Conservation (phyloP, 2,113 vertebrate species). For the Cervus canadensis region DNA sequence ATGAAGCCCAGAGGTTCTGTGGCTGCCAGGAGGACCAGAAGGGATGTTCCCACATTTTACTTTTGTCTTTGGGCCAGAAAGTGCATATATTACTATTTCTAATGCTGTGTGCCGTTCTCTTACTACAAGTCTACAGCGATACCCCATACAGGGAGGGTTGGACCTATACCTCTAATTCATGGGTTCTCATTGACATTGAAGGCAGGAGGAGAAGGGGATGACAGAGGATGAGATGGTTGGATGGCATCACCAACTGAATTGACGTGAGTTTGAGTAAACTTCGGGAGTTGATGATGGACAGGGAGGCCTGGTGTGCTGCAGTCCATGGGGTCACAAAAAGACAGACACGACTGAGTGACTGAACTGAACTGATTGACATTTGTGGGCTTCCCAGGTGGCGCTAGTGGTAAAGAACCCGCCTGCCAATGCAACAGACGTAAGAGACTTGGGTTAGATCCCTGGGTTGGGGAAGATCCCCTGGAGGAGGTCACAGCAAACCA, state of each 20-base stretch:
- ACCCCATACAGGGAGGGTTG: not conserved
- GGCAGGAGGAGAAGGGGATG: not conserved
- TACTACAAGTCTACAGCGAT: rapidly evolving
- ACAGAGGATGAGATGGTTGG: not conserved
- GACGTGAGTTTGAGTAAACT: not conserved
- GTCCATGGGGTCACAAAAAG: not conserved
- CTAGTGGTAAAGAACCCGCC: rapidly evolving
- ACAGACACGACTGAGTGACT: rapidly evolving
- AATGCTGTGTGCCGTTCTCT: not conserved
- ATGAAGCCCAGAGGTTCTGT: not conserved
- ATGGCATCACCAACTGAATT: not conserved
- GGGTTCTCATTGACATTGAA: not conserved
- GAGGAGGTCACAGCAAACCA: not conserved
- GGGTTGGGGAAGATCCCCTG: not conserved
- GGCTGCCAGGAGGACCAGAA: not conserved
- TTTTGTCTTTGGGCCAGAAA: not conserved
- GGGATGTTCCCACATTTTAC: not conserved
- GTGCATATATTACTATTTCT: not conserved
- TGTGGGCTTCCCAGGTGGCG: not conserved
- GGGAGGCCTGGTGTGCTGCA: not conserved
- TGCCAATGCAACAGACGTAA: not conserved
- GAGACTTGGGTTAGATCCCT: not conserved
- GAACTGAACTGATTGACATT: not conserved
- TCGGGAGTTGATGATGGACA: not conserved
- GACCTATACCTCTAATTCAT: not conserved